Conservation (phyloP, 2,797 vertebrate species). For the Scleropages formosus region DNA sequence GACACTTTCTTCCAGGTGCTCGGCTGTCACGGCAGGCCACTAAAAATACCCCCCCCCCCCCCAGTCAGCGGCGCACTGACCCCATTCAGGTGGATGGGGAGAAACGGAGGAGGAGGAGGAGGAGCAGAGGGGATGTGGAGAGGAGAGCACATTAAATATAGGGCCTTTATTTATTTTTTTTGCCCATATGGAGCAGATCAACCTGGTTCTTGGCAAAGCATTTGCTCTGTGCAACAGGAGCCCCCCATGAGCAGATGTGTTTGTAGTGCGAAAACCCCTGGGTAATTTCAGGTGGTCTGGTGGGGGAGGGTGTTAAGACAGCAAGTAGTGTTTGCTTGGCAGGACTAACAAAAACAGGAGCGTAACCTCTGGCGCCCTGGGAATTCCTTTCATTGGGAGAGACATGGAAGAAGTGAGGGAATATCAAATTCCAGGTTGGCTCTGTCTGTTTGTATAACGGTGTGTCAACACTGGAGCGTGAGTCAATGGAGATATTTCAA, state of each 20-base stretch:
- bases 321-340: slow-evolving; percentile 60
- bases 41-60: slow-evolving; percentile 47
- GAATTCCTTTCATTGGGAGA: slow-evolving; percentile 60
- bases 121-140: slow-evolving; percentile 55
- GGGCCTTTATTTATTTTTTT: slow-evolving; percentile 28
- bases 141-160: slow-evolving; percentile 55
- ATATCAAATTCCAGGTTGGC: slow-evolving; percentile 66
- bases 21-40: slow-evolving; percentile 58
- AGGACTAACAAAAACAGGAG: slow-evolving; percentile 58
- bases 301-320: slow-evolving; percentile 46
- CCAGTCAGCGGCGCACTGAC: slow-evolving; percentile 64
- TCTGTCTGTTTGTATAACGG: slow-evolving; percentile 69
- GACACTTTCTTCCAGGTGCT: slow-evolving; percentile 40
- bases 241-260: slow-evolving; percentile 67
- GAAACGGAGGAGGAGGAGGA: slow-evolving; percentile 53
- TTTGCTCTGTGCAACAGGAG: slow-evolving; percentile 53
- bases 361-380: slow-evolving; percentile 61
- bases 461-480: slow-evolving; percentile 72
- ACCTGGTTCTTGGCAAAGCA: slow-evolving; percentile 32
- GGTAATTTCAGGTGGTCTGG: slow-evolving; percentile 44
- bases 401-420: slow-evolving; percentile 38
- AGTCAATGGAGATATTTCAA: slow-evolving; percentile 76
- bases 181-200: slow-evolving; percentile 57
- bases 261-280: slow-evolving; percentile 61
- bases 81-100: slow-evolving; percentile 56